Conservation (phyloP, 2,113 vertebrate genomes). For the Microcebus lehilahytsara region DNA sequence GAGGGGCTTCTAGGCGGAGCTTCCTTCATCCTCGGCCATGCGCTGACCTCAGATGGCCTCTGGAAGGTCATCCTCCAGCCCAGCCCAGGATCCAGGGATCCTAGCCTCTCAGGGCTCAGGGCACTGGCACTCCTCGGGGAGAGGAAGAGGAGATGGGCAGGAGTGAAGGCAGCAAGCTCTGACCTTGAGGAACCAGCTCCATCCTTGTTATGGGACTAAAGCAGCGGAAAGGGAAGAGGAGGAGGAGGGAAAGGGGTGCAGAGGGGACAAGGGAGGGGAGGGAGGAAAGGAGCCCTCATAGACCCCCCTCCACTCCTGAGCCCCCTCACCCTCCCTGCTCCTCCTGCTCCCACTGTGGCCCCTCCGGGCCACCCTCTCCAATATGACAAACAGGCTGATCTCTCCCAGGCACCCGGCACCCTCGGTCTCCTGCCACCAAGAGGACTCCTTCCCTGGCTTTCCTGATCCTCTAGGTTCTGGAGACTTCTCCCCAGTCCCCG, state of each 20-base stretch:
- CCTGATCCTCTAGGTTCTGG: neutral
- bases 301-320: neutral
- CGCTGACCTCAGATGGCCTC: neutral
- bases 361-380: neutral
- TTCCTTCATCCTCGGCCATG: accelerated
- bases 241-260: neutral
- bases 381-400: neutral
- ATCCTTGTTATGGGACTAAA: neutral
- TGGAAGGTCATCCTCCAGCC: neutral
- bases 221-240: no score
- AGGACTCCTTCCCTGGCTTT: neutral
- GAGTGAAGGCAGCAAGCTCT: accelerated
- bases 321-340: neutral
- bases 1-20: accelerated
- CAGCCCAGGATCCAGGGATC: neutral
- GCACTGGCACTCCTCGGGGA: neutral
- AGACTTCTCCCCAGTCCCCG: accelerated
- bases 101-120: no score
- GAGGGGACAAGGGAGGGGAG: accelerated
- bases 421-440: neutral
- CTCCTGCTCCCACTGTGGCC: accelerated
- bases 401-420: neutral
- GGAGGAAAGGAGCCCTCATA: neutral
- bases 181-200: neutral
- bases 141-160: neutral